Conservation (phyloP, 2,797 vertebrate species). For the Syndactyla subalaris region DNA sequence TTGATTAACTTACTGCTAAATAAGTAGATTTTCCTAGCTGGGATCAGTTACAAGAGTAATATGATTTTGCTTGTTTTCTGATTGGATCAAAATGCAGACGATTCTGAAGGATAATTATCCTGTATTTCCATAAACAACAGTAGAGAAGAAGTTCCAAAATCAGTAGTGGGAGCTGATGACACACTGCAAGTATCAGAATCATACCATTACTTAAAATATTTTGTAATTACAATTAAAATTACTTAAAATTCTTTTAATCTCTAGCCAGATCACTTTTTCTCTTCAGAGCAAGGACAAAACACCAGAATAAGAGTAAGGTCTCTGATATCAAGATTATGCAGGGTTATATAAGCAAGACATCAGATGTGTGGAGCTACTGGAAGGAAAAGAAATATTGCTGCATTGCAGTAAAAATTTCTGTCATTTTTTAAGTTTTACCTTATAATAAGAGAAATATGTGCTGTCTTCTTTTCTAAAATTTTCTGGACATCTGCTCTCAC, state of each 20-base stretch:
- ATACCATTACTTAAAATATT: not conserved
- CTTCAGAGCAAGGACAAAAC: not conserved
- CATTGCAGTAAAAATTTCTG: constrained; percentile 28
- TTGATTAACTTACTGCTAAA: not conserved
- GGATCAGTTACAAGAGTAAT: not conserved
- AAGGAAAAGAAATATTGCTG: not conserved
- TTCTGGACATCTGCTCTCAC: not conserved
- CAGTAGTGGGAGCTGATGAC: not conserved
- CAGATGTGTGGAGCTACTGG: not conserved
- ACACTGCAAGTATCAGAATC: not conserved
- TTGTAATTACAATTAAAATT: not conserved
- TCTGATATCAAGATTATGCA: not conserved
- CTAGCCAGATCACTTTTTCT: not conserved
- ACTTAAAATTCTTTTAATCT: not conserved
- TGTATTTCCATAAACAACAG: not conserved
- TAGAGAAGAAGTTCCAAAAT: not conserved
- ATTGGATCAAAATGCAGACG: not conserved
- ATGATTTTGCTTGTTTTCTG: not conserved
- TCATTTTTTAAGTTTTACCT: not conserved
- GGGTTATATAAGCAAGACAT: not conserved
- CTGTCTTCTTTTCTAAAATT: not conserved
- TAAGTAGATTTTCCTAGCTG: not conserved
- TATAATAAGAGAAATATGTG: not conserved
- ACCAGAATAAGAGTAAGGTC: not conserved
- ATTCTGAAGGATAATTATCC: not conserved